Percentiles rank a stretch among this genome's conserved stretches.
Conservation (phyloP, 2,888 invertebrate species). For the Taphrorychus bicolor region DNA sequence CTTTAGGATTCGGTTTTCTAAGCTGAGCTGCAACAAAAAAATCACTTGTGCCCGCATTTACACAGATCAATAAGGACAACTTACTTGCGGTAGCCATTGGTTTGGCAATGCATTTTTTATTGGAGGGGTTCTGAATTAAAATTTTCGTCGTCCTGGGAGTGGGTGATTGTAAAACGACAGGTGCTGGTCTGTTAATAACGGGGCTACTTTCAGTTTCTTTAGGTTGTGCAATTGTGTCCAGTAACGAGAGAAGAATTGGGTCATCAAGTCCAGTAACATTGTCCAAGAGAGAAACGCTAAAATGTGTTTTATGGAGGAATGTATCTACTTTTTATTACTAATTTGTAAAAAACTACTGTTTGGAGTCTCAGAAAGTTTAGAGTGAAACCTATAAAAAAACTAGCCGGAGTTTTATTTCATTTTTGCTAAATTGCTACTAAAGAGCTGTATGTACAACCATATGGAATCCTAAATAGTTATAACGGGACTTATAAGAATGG, state of each 20-base stretch:
- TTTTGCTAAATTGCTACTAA: too few species aligned
- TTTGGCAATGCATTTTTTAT: conserved; percentile 55
- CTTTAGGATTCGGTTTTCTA: conserved; percentile 45
- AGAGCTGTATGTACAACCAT: too few species aligned
- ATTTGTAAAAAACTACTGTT: too few species aligned
- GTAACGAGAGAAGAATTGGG: conserved; percentile 49
- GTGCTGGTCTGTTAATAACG: conserved; percentile 26
- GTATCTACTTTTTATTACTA: neutral
- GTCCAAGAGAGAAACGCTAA: conserved; percentile 45
- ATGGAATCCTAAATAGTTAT: too few species aligned
- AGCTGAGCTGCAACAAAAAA: conserved; percentile 47
- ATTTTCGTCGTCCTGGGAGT: conserved; percentile 52
- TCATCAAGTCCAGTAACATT: conserved; percentile 48
- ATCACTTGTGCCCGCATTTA: neutral
- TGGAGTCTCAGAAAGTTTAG: too few species aligned
- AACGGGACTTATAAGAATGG: too few species aligned
- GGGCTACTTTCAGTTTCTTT: conserved; percentile 41
- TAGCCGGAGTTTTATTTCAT: too few species aligned
- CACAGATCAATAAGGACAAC: conserved; percentile 10
- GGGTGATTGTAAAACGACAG: conserved; percentile 6
- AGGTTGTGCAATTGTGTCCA: conserved; percentile 42
- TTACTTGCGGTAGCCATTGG: conserved; percentile 52
- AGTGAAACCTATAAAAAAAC: too few species aligned
- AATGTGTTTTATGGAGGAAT: too few species aligned
- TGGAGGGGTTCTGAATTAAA: conserved; percentile 54